Evolutionary conservation across 2,113 vertebrate species (phyloP), one percentile per base, ranked within the genome.

Genomic region (Calidris pugnax): DNA sequence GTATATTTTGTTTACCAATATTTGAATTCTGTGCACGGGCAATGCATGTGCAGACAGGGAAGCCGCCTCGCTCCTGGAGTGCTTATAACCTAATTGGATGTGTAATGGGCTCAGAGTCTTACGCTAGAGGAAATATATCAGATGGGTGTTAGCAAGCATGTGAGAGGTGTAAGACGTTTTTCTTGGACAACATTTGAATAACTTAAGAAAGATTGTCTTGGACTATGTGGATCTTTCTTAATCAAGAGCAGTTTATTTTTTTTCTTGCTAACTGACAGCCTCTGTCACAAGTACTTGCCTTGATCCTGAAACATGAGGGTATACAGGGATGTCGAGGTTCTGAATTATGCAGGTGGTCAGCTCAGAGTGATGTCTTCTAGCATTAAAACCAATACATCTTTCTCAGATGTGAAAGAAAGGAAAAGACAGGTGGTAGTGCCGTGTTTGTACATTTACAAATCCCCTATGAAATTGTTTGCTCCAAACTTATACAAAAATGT

Each of bases 291-390:
- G 77, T 60, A 39, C 39, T 77, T 9, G 63, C 74, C 81, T 82
- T 85, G 56, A 82, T 57, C 56, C 53, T 57, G 81, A 91, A 91
- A 89, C 19, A 27, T 12, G 35, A 39, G 48, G 78, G 74, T 69
- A 32, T 45, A 57, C 5, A 87, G 30, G 39, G 21, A 48, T 87
- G 69, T 56, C 68, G 60, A 93, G 30, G 20, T 67, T 85, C 62
- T 95, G 74, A 91, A 79, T 96, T 87, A 72, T 72, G 69, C 64
- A 91, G 45, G 14, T 60, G 80, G 24, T 56, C 87, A 91, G 73
- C 12, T n/a, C 60, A 78, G 39, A 82, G 30, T 51, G 64, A 63
- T 90, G 89, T 45, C 57, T 91, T 64, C 69, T 18, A 57, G 69
- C 32, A 73, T 96, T 92, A 89, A 94, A 91, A 92, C 59, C 64